phyloP scores from a whole-genome alignment of 2,888 invertebrate species.

The Entomobrya proxima region DNA sequence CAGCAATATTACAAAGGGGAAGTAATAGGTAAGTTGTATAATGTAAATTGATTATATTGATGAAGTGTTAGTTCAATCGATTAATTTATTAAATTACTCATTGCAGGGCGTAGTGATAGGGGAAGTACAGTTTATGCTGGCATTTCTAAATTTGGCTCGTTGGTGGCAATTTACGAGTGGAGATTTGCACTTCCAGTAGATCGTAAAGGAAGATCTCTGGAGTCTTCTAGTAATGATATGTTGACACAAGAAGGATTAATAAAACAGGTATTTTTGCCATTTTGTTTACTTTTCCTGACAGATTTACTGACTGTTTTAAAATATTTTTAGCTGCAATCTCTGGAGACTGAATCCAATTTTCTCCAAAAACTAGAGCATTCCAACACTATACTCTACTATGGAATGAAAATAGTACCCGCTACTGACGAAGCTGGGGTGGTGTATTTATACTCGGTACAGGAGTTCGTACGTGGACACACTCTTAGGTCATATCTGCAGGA shows the following conservation, averaged over 20 bases:
- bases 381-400: slow-evolving; percentile 86
- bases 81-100: too few relatives aligned
- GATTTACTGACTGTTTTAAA: too few relatives aligned
- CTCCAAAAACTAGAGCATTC: slow-evolving; percentile 84
- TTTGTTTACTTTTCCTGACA: too few relatives aligned
- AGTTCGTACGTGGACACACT: slow-evolving; percentile 78
- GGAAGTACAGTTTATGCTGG: slow-evolving; percentile 87
- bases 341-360: slow-evolving; percentile 88
- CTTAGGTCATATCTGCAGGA: slow-evolving; percentile 80
- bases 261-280: too few relatives aligned
- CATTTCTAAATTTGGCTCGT: slow-evolving; percentile 84
- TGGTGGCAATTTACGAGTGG: slow-evolving; percentile 88
- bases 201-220: slow-evolving; percentile 56
- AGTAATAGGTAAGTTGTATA: slow-evolving; percentile 82
- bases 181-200: slow-evolving; percentile 74
- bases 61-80: too few relatives aligned
- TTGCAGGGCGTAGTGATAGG: slow-evolving; percentile 85
- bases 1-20: slow-evolving; percentile 85
- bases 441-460: slow-evolving; percentile 81
- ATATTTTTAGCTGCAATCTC: slow-evolving; percentile 81
- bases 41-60: too few relatives aligned
- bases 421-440: slow-evolving; percentile 83
- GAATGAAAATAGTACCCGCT: slow-evolving; percentile 81
- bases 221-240: slow-evolving; percentile 61
- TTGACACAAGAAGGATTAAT: slow-evolving; percentile 60